Conservation (phyloP, 2,113 vertebrate genomes). For the Callipepla californica region DNA sequence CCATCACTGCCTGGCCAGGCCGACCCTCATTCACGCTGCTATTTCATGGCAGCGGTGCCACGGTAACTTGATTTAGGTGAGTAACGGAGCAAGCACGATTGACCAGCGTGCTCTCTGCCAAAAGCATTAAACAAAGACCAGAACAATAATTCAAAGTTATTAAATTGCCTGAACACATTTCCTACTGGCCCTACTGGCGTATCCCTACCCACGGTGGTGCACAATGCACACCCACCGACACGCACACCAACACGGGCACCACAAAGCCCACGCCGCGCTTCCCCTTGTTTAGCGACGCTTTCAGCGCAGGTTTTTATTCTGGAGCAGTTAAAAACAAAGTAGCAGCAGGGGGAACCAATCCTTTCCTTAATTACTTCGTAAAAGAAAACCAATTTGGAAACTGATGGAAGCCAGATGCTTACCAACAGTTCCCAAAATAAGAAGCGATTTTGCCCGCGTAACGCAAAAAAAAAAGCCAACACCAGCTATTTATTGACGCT, state of each 20-base stretch:
- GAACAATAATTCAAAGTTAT: slow-evolving; percentile 36
- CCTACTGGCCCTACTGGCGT: background rate
- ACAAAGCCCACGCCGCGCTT: background rate
- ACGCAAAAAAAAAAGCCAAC: background rate
- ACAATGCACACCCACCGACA: background rate
- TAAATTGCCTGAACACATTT: slow-evolving; percentile 46
- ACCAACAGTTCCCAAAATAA: background rate
- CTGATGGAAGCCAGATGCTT: background rate
- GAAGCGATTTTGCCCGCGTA: background rate
- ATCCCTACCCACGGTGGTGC: background rate
- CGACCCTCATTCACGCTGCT: background rate
- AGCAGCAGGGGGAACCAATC: background rate
- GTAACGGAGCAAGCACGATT: background rate
- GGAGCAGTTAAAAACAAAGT: background rate
- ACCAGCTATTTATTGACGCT: background rate
- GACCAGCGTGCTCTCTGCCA: slow-evolving; percentile 8
- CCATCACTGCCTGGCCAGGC: background rate
- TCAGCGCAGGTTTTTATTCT: background rate
- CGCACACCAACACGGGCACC: rapidly evolving
- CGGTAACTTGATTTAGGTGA: slow-evolving; percentile 34
- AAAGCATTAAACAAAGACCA: slow-evolving; percentile 51
- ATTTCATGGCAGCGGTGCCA: background rate
- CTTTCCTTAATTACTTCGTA: background rate
- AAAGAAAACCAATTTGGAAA: background rate
- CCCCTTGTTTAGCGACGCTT: background rate